phyloP scores from a whole-genome alignment of 2,888 invertebrate genomes.

The Dendrolimus pini region DNA sequence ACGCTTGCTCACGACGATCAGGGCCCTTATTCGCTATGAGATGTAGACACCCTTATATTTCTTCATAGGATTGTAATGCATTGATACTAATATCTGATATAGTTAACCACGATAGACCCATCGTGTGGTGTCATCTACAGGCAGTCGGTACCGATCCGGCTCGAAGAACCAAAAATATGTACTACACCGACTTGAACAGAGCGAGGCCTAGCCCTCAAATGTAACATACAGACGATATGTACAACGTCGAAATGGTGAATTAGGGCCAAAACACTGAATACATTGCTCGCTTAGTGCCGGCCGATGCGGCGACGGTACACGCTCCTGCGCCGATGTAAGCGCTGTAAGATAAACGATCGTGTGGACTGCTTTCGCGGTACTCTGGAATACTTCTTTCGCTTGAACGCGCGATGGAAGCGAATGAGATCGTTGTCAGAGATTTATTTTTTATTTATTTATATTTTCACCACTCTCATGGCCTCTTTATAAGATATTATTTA shows the following conservation, averaged over 20 bases:
- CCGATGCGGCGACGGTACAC: slow-evolving; percentile 23
- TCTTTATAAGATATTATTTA: too few species aligned
- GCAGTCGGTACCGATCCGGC: too few species aligned
- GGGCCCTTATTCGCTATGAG: slow-evolving; percentile 4
- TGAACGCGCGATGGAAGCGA: not conserved
- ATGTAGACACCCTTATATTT: not conserved
- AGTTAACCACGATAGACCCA: too few species aligned
- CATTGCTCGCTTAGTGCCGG: slow-evolving; percentile 34
- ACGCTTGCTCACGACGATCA: slow-evolving; percentile 18
- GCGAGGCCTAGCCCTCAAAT: too few species aligned
- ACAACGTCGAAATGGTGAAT: not conserved
- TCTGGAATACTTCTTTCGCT: not conserved
- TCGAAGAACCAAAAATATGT: too few species aligned
- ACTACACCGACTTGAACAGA: too few species aligned
- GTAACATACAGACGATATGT: too few species aligned
- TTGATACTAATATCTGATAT: too few species aligned
- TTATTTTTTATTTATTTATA: too few species aligned
- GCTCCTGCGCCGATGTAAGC: slow-evolving; percentile 6
- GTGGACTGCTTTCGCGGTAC: not conserved
- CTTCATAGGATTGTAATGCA: not conserved
- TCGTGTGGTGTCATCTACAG: too few species aligned
- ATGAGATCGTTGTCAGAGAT: not conserved
- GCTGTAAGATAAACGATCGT: not conserved
- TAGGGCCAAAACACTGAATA: slow-evolving; percentile 7
- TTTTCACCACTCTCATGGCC: too few species aligned